Evolutionary conservation across 2,113 vertebrate species (phyloP).

Genomic region (Ivindomyrus marchei): DNA sequence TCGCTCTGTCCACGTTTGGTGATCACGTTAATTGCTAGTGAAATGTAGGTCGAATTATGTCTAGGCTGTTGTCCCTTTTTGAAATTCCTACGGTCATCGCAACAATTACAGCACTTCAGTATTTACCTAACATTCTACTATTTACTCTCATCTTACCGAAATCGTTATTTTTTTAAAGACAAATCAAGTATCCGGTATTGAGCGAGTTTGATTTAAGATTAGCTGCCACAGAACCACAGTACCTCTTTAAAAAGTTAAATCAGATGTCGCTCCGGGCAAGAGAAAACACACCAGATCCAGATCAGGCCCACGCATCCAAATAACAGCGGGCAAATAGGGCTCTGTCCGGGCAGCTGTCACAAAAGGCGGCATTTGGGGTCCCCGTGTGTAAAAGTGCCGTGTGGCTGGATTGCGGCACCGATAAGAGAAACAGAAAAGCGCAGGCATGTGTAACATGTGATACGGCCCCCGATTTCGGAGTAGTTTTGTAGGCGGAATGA

Average conservation of each 20-base stretch:
- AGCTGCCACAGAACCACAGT: background rate
- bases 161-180: background rate
- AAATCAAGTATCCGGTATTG: background rate
- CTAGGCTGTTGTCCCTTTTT: background rate
- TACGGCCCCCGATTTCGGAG: background rate
- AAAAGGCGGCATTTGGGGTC: background rate
- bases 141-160: background rate
- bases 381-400: background rate
- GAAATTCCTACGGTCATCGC: background rate
- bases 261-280: background rate
- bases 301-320: background rate
- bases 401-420: background rate
- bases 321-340: background rate
- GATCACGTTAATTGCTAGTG: constrained; percentile 42
- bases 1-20: background rate
- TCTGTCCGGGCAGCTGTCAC: background rate
- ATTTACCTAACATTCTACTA: background rate
- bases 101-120: background rate
- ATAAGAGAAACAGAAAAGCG: background rate
- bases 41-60: constrained; percentile 60
- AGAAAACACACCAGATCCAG: background rate
- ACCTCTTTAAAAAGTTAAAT: background rate
- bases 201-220: background rate
- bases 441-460: background rate
- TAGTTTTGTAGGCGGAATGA: background rate